Conservation (phyloP, 1,140 invertebrate genomes). For the Eupristina koningsbergeri region DNA sequence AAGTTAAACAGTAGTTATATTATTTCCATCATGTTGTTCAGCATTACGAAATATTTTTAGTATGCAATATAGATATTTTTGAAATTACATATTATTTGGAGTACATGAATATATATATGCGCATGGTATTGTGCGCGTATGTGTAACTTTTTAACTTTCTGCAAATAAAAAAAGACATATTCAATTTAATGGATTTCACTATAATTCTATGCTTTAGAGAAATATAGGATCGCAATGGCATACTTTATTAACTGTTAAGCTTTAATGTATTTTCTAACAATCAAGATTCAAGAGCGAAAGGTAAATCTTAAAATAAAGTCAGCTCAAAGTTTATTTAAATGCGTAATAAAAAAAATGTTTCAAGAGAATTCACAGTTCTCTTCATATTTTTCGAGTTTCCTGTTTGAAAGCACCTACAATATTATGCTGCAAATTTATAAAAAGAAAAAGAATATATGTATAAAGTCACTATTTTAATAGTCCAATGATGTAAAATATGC, state of each 20-base stretch:
- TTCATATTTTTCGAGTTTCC: background rate
- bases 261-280: slow-evolving; percentile 21
- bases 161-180: background rate
- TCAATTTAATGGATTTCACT: background rate
- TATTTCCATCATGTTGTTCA: no score
- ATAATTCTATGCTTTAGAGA: slow-evolving; percentile 3
- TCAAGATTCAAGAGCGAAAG: slow-evolving; percentile 9
- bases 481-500: no score
- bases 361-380: background rate
- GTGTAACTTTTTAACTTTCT: no score
- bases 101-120: background rate
- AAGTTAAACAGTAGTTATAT: background rate
- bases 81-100: background rate
- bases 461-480: background rate
- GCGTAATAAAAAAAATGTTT: background rate
- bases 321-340: slow-evolving; percentile 15
- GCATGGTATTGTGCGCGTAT: no score
- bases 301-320: background rate
- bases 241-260: slow-evolving; percentile 27
- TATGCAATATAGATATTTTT: background rate
- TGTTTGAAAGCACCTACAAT: background rate
- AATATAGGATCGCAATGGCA: background rate
- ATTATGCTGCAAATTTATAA: background rate
- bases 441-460: background rate
- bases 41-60: background rate